Evolutionary conservation across 2,888 invertebrate genomes (phyloP).

Genomic region (Caenorhabditis sp.): DNA sequence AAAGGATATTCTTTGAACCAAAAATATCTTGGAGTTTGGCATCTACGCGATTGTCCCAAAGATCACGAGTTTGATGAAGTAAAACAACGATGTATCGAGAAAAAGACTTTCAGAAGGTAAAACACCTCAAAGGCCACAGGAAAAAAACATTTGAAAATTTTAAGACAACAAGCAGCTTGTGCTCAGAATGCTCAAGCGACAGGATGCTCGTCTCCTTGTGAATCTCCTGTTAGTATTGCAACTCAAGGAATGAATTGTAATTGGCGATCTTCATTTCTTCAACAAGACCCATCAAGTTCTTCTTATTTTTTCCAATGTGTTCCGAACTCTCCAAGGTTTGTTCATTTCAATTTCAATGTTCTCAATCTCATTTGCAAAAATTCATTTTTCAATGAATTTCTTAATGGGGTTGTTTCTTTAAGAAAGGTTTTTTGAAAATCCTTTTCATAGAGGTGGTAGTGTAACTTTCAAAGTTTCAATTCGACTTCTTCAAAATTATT

Average conservation of each 20-base stretch:
- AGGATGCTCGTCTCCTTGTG: slow-evolving; percentile 48
- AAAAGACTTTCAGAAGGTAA: slow-evolving; percentile 53
- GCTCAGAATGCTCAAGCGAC: slow-evolving; percentile 42
- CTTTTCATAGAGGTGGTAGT: slow-evolving; percentile 4
- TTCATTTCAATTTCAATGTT: neutral
- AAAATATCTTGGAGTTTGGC: slow-evolving; percentile 66
- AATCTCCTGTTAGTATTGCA: slow-evolving; percentile 27
- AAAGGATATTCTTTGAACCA: slow-evolving; percentile 51
- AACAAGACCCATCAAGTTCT: slow-evolving; percentile 49
- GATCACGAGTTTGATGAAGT: slow-evolving; percentile 62
- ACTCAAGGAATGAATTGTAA: slow-evolving; percentile 55
- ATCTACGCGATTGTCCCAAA: slow-evolving; percentile 58
- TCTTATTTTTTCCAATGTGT: slow-evolving; percentile 67
- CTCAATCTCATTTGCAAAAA: no score
- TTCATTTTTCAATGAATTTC: no score
- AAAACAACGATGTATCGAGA: slow-evolving; percentile 55
- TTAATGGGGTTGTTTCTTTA: neutral
- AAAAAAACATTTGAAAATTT: neutral
- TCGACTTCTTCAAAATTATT: neutral
- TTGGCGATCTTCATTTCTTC: slow-evolving; percentile 61
- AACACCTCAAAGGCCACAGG: neutral
- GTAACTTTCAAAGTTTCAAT: no score
- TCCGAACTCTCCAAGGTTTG: slow-evolving; percentile 52
- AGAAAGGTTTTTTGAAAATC: no score
- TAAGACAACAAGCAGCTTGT: slow-evolving; percentile 52